Base-by-base conservation (phyloP, 2,888 invertebrate species). In the Pammene fasciana region DNA sequence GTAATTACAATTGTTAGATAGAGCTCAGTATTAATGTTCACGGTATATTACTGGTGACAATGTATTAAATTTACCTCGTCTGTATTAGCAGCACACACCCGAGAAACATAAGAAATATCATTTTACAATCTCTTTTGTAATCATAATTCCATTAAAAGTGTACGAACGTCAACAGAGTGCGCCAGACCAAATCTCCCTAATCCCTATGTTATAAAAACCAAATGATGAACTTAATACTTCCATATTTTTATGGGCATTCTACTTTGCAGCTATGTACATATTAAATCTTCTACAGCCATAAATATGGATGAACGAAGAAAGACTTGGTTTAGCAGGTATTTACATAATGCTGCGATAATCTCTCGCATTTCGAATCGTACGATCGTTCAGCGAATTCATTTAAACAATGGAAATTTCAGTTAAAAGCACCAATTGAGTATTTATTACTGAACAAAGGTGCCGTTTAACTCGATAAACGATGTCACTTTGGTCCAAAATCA, bases 261-360 rank as follows among this genome's bases (percentile, higher is more conserved):
- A 34, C 26, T 18, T 46, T 34, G 65, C 34, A 54, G 41, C 45
- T 45, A 26, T 59, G 34, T 59, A 55, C 46, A 41, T 65, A 65
- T 70, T 52, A 68, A 70, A 70, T 70, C 70, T 48, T 60, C 65
- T 55, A 61, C 36, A 48, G 56, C 50, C 60, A 72, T 74, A 72
- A 74, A 74, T 74, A 74, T 74, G 72, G 64, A 74, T 72, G 71
- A 72, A 48, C 65, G 64, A 67, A 65, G 59, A 65, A 68, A 68
- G 64, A 59, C 66, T 68, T 62, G 71, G 67, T 72, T 71, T 67
- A 73, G 68, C 52, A 50, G 70, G 70, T 71, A 74, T 75, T 79
- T 75, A 72, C 73, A 70, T 73, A 75, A 75, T 76, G 67, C 65
- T 72, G 70, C 67, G 66, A 73, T 77, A 76, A 79, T 76, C 73